Conservation (phyloP, 2,888 invertebrate species). For the Metallyticus violacea region DNA sequence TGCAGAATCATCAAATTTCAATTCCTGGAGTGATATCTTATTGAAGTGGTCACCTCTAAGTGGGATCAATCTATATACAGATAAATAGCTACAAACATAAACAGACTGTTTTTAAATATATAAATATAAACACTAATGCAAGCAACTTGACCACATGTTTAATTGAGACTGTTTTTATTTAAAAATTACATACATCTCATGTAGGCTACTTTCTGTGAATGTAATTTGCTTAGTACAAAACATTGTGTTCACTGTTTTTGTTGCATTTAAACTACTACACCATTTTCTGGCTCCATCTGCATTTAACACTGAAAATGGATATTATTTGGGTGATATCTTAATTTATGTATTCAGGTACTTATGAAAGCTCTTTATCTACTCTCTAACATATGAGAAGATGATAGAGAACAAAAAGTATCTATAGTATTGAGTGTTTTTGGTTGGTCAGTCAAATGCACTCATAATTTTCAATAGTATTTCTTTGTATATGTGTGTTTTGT, state of each 20-base stretch:
- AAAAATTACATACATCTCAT: neutral
- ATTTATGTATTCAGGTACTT: too few relatives aligned
- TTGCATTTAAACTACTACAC: neutral
- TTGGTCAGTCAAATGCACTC: neutral
- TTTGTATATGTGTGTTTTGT: neutral
- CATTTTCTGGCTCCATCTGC: too few relatives aligned
- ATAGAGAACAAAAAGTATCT: neutral
- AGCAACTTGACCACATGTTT: neutral
- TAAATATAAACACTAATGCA: neutral
- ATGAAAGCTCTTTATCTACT: too few relatives aligned
- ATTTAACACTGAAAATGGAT: neutral
- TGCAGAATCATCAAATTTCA: neutral
- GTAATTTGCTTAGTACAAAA: neutral
- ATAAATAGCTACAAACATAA: too few relatives aligned
- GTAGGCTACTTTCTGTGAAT: neutral
- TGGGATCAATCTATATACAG: too few relatives aligned
- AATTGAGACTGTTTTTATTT: neutral
- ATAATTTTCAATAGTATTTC: neutral
- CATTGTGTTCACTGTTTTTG: neutral
- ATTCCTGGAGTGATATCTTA: slow-evolving; percentile 24
- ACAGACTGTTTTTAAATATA: too few relatives aligned
- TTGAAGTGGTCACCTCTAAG: too few relatives aligned
- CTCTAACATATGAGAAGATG: neutral
- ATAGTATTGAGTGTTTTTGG: neutral
- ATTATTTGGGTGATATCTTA: neutral